Evolutionary conservation across 2,888 invertebrate genomes (phyloP).

Genomic region (Ceratothoa steindachneri): DNA sequence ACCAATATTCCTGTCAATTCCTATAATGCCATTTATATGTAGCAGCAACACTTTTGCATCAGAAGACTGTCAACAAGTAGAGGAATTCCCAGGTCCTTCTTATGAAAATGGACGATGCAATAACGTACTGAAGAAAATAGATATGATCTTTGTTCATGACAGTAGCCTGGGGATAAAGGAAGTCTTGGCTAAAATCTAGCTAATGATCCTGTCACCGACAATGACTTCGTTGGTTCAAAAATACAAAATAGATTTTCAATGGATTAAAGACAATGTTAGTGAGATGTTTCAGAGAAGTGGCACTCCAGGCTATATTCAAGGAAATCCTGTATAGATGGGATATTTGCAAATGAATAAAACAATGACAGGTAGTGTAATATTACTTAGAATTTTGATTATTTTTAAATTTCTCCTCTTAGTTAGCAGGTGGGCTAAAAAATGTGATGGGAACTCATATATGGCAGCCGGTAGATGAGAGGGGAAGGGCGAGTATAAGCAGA

Average conservation of each 20-base stretch:
- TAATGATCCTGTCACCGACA: not conserved
- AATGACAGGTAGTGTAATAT: not conserved
- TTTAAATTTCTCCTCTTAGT: no score
- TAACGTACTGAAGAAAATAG: not conserved
- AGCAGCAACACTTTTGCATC: not conserved
- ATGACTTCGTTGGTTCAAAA: not conserved
- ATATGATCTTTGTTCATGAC: not conserved
- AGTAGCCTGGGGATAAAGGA: not conserved
- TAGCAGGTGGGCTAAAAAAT: no score
- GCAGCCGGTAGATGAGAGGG: no score
- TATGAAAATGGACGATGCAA: not conserved
- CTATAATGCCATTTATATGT: no score
- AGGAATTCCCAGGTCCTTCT: not conserved
- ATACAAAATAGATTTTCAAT: not conserved
- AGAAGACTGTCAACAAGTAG: not conserved
- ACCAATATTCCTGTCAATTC: no score
- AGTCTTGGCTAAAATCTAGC: not conserved
- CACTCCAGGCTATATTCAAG: not conserved
- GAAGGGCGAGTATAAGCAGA: no score
- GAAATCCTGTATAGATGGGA: not conserved
- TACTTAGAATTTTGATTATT: not conserved
- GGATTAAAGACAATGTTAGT: not conserved
- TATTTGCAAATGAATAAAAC: not conserved
- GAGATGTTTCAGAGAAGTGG: not conserved
- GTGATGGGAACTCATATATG: no score